Percentiles rank a stretch among this genome's conserved stretches.
Evolutionary conservation across 2,888 invertebrate species (phyloP).

Genomic region (Lucinisca nassula): DNA sequence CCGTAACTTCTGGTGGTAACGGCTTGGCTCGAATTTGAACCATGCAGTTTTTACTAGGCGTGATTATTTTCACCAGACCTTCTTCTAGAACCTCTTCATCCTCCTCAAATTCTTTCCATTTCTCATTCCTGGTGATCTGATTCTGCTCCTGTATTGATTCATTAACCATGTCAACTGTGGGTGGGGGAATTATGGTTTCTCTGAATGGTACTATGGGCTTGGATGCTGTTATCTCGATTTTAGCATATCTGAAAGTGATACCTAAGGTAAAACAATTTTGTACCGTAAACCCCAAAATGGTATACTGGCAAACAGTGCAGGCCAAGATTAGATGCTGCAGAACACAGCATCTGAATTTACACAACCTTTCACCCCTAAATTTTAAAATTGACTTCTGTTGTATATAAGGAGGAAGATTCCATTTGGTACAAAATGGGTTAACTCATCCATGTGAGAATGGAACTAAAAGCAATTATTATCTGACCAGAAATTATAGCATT

Average conservation of each 20-base stretch:
- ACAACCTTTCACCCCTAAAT: no score
- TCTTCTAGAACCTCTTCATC: slow-evolving; percentile 76
- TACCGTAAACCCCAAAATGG: no score
- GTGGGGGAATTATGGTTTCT: slow-evolving; percentile 96
- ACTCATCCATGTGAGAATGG: no score
- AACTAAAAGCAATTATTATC: background rate
- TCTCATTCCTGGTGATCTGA: slow-evolving; percentile 59
- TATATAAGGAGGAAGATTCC: no score
- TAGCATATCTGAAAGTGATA: slow-evolving; percentile 92
- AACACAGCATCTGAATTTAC: background rate
- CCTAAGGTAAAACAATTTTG: no score
- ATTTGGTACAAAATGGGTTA: no score
- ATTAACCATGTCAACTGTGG: slow-evolving; percentile 95
- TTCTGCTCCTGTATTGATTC: slow-evolving; percentile 92
- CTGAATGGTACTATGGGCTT: slow-evolving; percentile 98
- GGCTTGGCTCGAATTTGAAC: slow-evolving; percentile 94
- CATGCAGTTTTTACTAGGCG: slow-evolving; percentile 92
- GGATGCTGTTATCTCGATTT: slow-evolving; percentile 94
- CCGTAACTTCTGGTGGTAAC: slow-evolving; percentile 92
- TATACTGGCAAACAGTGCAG: no score
- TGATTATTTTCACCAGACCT: slow-evolving; percentile 89
- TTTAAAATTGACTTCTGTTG: no score
- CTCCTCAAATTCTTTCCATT: slow-evolving; percentile 77
- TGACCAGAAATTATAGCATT: no score
- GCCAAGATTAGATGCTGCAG: no score